Evolutionary conservation across 2,888 invertebrate genomes (phyloP), one percentile per base, ranked within the genome.

Genomic region (Catocala fraxini): DNA sequence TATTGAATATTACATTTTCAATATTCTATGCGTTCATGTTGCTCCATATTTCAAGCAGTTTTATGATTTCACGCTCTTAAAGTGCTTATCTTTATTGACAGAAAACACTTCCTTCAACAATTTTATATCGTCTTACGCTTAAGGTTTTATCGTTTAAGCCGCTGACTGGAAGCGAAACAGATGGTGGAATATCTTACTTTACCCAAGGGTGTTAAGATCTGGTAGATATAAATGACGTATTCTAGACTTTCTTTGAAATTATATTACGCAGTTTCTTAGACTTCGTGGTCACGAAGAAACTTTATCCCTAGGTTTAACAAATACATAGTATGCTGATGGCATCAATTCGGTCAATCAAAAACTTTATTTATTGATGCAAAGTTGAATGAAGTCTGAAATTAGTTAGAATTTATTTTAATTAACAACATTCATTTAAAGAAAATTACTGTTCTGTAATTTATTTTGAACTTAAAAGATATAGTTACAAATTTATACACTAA

Each of bases 31-130:
- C 45, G 10, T 54, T 55, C 43, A 25, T 59, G 10, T 51, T 5
- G 3, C 15, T 9, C 10, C 25, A 25, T 48, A 48, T 59, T 47
- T 53, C 41, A 39, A 43, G 13, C 5, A 12, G 42, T 15, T 59
- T 48, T 49, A 59, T 33, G 51, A 55, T 45, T 15, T 34, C 7
- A 15, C 33, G 35, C 41, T 59, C 46, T 34, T 59, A 47, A 53
- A 59, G 6, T 15, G 15, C 42, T 52, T 53, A 59, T 59, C 59
- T 59, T 59, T 59, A 53, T 59, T 48, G 52, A 42, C 4, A 41
- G 25, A 25, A 52, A 47, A 48, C 33, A 39, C 42, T 53, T 59
- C 47, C 46, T 34, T 47, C 5, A 41, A 25, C 33, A 34, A 42
- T 59, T 59, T 58, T 48, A 59, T 59, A 53, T 12, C n/a, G 7